Evolutionary conservation across 2,113 vertebrate genomes (phyloP).

Genomic region (Pithys albifrons): DNA sequence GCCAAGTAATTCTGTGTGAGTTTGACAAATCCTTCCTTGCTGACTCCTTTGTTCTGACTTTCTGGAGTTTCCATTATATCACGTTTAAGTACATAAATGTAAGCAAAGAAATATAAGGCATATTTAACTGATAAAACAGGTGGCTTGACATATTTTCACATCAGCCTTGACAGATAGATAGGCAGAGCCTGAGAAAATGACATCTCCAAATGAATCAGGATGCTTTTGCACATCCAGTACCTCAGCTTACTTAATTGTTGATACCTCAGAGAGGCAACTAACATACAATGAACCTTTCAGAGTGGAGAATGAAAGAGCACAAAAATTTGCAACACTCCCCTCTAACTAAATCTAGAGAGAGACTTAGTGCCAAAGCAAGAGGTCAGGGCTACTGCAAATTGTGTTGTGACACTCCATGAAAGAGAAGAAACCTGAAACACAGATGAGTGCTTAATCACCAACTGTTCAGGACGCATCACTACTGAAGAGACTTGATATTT

Average conservation of each 20-base stretch:
- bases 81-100: not conserved
- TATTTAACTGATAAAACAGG: conserved; percentile 29
- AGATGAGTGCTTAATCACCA: not conserved
- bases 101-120: not conserved
- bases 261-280: conserved; percentile 30
- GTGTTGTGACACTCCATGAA: not conserved
- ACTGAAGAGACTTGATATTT: not conserved
- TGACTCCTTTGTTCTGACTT: conserved; percentile 11
- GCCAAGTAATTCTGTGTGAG: not conserved
- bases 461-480: not conserved
- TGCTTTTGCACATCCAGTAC: conserved; percentile 8
- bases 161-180: conserved; percentile 35
- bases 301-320: not conserved
- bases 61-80: not conserved
- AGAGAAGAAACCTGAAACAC: not conserved
- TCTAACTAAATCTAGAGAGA: not conserved
- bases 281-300: conserved; percentile 21
- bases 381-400: not conserved
- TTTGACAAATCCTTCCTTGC: not conserved
- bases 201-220: conserved; percentile 9
- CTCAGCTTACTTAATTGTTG: conserved; percentile 37
- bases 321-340: not conserved
- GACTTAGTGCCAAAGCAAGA: not conserved
- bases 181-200: conserved; percentile 22
- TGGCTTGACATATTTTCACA: not conserved